Base-by-base conservation (phyloP, 2,113 vertebrate species). In the Hippoglossus stenolepis region DNA sequence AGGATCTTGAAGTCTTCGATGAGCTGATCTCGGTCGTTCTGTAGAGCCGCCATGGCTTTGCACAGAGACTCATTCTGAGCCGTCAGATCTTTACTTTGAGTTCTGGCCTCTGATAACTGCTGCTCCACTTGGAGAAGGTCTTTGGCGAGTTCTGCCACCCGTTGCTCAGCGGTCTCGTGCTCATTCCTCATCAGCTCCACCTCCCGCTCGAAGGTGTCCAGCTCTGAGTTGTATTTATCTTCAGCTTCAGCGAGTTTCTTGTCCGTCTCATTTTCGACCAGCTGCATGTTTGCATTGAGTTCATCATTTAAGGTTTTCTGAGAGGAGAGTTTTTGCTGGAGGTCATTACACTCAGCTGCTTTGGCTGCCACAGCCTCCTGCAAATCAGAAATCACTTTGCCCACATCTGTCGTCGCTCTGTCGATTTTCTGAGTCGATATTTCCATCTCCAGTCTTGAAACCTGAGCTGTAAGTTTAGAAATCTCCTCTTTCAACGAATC, bases 11-110 rank as follows among this genome's bases (percentile, higher is more conserved):
- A 95, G 56, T 96, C 94, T 3, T 96, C 92, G 10, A 96, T 95
- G 63, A 96, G 94, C 64, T 92, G 93, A 26, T 97, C 96, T 35
- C 96, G 88, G 61, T 97, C 95, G 5, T 94, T 90, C 79, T 97
- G 96, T 79, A 96, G 79, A 13, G 96, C 94, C 1, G 90, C 95
- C 95, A 97, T 96, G 4, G 96, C 95, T 84, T 94, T 95, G 51
- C 94, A 91, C 59, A 97, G 94, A 21, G 96, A 95, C 66, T 95
- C 94, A 0, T 95, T 95, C 18, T 96, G 95, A 72, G 93, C 89
- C 83, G 81, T 94, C 8, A 90, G 4, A 4, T 94, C 91, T 51
- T 79, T 94, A 73, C 87, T 95, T 51, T 92, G 93, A 3, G 67
- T 78, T 0, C 79, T 89, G 35, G 94, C 79, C 38, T 95, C 86